A percentile compares a stretch with the other conserved stretches of the same genome.
Evolutionary conservation across 2,888 invertebrate genomes (phyloP).

Genomic region (Caenorhabditis macrosperma): DNA sequence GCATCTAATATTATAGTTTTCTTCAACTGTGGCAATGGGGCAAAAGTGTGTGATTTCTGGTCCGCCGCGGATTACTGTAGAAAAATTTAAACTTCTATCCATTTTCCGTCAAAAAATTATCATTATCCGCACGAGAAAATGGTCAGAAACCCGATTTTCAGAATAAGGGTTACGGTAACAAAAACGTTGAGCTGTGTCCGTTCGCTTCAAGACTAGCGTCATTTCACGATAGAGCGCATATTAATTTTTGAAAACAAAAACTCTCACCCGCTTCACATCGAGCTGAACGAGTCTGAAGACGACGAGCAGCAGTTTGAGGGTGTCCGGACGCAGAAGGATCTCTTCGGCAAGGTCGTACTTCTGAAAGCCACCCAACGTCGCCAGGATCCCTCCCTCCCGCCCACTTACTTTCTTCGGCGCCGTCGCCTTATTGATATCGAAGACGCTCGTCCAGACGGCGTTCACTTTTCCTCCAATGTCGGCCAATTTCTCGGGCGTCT

Average conservation of each 20-base stretch:
- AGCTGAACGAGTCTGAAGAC: neutral
- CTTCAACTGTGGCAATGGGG: too few relatives aligned
- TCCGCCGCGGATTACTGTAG: too few relatives aligned
- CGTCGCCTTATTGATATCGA: conserved; percentile 8
- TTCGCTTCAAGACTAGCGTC: too few relatives aligned
- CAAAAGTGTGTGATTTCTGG: too few relatives aligned
- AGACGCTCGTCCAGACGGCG: conserved; percentile 13
- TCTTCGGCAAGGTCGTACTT: conserved; percentile 43
- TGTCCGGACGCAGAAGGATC: conserved; percentile 21
- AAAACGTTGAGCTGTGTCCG: too few relatives aligned
- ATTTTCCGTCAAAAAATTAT: too few relatives aligned
- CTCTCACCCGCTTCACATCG: conserved; percentile 21
- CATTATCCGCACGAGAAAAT: too few relatives aligned
- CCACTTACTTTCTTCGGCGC: conserved; percentile 33
- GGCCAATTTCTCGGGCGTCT: conserved; percentile 1
- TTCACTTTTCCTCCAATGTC: conserved; percentile 9
- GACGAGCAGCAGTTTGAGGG: conserved; percentile 7
- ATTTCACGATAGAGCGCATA: too few relatives aligned
- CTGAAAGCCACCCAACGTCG: neutral
- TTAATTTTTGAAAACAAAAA: neutral
- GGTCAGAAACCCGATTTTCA: too few relatives aligned
- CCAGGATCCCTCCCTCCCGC: neutral
- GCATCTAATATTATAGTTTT: too few relatives aligned
- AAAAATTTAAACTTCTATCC: too few relatives aligned
- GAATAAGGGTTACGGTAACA: too few relatives aligned